A percentile compares a stretch with the other conserved stretches of the same genome.
Conservation (phyloP, 1,140 invertebrate species). For the Portunus trituberculatus region DNA sequence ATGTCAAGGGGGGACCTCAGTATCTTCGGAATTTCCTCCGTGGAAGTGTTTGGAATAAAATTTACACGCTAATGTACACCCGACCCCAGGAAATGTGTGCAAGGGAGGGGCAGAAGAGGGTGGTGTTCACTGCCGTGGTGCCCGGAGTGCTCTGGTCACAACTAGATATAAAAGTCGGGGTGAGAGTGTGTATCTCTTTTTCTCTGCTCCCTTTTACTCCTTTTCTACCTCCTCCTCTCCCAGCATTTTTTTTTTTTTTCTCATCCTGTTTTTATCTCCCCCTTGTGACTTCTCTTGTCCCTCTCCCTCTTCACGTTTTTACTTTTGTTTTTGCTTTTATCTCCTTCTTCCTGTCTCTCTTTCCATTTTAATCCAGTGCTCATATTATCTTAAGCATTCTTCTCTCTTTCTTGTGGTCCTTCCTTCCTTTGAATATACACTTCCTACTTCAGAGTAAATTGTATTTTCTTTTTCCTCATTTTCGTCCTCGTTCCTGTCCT, state of each 20-base stretch:
- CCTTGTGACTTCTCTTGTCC: conserved; percentile 20
- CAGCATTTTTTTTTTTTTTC: background rate
- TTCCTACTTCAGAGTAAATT: background rate
- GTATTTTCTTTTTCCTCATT: background rate
- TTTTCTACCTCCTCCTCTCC: background rate
- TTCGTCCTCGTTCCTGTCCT: background rate
- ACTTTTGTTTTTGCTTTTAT: background rate
- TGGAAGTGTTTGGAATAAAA: conserved; percentile 32
- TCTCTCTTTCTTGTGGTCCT: background rate
- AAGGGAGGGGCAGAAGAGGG: background rate
- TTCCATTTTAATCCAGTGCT: background rate
- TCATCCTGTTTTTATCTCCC: background rate
- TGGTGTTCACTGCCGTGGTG: background rate
- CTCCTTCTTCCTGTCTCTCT: background rate
- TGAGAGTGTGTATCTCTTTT: conserved; percentile 22
- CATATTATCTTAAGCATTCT: conserved; percentile 24
- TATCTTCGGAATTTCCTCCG: conserved; percentile 15
- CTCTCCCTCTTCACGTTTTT: background rate
- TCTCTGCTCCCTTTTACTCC: conserved; percentile 4
- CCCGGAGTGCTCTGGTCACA: background rate
- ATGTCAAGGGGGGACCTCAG: background rate
- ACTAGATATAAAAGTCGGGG: conserved; percentile 10
- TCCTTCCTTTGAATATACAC: background rate
- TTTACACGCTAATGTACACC: conserved; percentile 28
- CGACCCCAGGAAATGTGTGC: background rate